Evolutionary conservation across 2,888 invertebrate species (phyloP).

Genomic region (Pristionchus fissidentatus): DNA sequence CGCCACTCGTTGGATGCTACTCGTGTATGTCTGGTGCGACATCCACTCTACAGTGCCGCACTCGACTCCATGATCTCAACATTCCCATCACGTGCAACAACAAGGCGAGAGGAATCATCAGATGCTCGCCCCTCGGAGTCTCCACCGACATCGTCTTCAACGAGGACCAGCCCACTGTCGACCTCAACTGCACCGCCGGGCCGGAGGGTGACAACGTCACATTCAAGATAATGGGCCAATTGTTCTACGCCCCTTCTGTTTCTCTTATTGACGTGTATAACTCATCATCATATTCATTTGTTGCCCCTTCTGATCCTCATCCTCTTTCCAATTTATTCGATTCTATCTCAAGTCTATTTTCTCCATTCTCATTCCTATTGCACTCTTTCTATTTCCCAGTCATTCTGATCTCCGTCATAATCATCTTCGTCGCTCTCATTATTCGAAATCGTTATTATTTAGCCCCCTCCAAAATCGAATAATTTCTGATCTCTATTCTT

Average conservation of each 20-base stretch:
- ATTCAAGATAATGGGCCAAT: not conserved
- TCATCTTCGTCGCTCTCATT: too few relatives aligned
- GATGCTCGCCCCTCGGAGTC: not conserved
- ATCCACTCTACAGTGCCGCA: not conserved
- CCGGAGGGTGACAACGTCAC: constrained; percentile 16
- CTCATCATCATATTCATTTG: too few relatives aligned
- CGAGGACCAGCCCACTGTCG: not conserved
- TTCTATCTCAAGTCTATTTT: too few relatives aligned
- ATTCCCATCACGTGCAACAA: not conserved
- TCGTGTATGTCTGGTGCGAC: constrained; percentile 3
- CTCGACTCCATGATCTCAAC: not conserved
- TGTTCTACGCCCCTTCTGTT: not conserved
- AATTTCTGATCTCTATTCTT: too few relatives aligned
- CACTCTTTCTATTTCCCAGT: too few relatives aligned
- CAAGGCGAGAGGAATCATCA: not conserved
- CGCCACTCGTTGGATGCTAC: constrained; percentile 4
- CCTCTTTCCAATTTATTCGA: too few relatives aligned
- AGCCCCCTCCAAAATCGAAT: too few relatives aligned
- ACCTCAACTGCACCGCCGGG: not conserved
- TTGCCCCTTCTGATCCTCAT: too few relatives aligned
- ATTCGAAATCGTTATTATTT: too few relatives aligned
- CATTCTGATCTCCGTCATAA: too few relatives aligned
- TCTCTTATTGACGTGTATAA: not conserved
- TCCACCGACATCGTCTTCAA: not conserved
- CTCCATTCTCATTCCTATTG: too few relatives aligned